Conservation (phyloP, 2,797 vertebrate genomes). For the Falco rusticolus region DNA sequence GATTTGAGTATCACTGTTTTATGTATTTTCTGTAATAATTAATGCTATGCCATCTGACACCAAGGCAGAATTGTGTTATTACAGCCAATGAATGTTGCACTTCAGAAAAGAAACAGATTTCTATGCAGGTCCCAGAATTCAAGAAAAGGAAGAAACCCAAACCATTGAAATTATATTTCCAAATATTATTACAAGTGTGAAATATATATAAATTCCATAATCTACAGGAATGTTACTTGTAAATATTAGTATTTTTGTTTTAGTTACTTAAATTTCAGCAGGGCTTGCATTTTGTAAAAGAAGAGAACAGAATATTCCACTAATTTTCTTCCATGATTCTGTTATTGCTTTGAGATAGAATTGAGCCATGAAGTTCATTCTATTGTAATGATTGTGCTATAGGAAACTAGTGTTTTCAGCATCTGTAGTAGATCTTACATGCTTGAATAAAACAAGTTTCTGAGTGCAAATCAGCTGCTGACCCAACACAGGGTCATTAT, state of each 20-base stretch:
- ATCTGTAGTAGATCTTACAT: not conserved
- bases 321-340: not conserved
- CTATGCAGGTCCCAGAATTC: not conserved
- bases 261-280: not conserved
- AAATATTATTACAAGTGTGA: not conserved
- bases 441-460: not conserved
- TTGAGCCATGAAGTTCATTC: not conserved
- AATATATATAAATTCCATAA: not conserved
- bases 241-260: not conserved
- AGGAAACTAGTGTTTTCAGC: not conserved
- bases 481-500: not conserved
- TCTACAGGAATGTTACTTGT: not conserved
- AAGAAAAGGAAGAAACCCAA: rapidly evolving
- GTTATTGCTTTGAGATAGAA: not conserved
- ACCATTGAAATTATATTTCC: not conserved
- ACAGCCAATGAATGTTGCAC: not conserved
- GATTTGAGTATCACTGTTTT: not conserved
- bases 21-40: slow-evolving; percentile 4
- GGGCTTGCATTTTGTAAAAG: not conserved
- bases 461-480: not conserved
- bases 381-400: not conserved
- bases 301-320: not conserved
- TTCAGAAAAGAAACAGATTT: not conserved
- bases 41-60: not conserved
- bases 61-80: not conserved